Percentiles rank a stretch among this genome's conserved stretches.
These are phyloP conservation scores for rabbit (Oryctolagus cuniculus) DNA, from an alignment of 2,113 vertebrate genomes.

Conservation along the genomic window DNA sequence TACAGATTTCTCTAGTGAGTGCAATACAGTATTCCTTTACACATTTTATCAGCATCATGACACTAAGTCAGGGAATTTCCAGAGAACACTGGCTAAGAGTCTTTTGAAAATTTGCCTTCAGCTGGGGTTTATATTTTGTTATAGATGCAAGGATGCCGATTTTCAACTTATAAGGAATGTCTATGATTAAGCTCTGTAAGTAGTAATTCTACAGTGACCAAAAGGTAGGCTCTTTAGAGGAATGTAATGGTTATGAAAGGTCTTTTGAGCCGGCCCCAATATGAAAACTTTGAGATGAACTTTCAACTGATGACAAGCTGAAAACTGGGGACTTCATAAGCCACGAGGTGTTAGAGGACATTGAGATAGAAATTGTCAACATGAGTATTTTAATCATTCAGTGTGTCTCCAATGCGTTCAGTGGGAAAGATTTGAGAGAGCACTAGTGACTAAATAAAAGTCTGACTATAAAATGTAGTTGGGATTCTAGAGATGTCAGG, in stretches of 20 bases:
- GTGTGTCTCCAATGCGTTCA: neutral
- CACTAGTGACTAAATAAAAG: neutral
- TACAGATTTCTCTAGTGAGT: neutral
- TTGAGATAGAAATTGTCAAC: neutral
- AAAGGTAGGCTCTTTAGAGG: neutral
- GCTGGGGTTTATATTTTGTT: neutral
- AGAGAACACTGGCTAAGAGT: neutral
- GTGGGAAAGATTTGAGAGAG: neutral
- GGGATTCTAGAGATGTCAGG: neutral
- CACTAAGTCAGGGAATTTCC: neutral
- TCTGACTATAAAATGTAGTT: neutral
- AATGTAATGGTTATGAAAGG: neutral
- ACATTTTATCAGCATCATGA: slow-evolving; percentile 16
- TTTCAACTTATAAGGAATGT: neutral
- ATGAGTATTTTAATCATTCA: neutral
- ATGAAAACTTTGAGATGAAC: neutral
- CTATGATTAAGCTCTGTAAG: neutral
- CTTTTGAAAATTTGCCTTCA: neutral
- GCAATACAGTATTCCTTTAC: neutral
- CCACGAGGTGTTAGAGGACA: neutral
- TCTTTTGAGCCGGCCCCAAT: neutral
- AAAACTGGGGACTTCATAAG: neutral
- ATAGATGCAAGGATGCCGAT: slow-evolving; percentile 4
- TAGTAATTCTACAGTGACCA: neutral
- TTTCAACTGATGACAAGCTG: neutral